These are phyloP conservation scores for Macrocentrus cingulum DNA, from an alignment of 1,140 invertebrate genomes.

Conservation along the genomic window DNA sequence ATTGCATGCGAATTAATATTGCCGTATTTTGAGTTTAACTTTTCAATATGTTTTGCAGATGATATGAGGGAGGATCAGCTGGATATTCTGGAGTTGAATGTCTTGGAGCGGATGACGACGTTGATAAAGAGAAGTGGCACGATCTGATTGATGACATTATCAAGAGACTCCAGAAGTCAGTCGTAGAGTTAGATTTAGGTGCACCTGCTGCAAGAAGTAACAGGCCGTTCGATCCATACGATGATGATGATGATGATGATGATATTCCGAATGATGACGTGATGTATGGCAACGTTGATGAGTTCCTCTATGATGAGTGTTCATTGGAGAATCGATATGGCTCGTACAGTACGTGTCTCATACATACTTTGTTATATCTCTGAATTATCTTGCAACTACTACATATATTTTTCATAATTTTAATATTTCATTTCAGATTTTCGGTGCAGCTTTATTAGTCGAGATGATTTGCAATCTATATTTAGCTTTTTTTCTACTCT, in stretches of 20 bases:
- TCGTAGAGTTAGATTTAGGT: slow-evolving; percentile 46
- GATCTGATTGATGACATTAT: slow-evolving; percentile 58
- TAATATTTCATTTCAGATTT: slow-evolving; percentile 58
- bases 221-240: slow-evolving; percentile 2
- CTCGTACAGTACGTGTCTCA: slow-evolving; percentile 66
- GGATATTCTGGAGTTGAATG: slow-evolving; percentile 39
- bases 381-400: slow-evolving; percentile 32
- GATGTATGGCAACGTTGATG: slow-evolving; percentile 72
- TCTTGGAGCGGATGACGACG: background rate
- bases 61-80: slow-evolving; percentile 40
- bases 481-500: slow-evolving; percentile 66
- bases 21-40: background rate
- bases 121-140: slow-evolving; percentile 28
- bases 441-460: slow-evolving; percentile 71
- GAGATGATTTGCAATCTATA: slow-evolving; percentile 63
- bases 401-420: background rate
- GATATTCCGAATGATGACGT: slow-evolving; percentile 55
- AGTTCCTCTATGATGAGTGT: slow-evolving; percentile 71
- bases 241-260: slow-evolving; percentile 7
- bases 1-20: background rate
- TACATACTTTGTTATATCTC: slow-evolving; percentile 65
- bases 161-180: slow-evolving; percentile 57
- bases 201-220: no score
- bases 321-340: slow-evolving; percentile 65
- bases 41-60: background rate